phyloP scores from a whole-genome alignment of 2,888 invertebrate species.

The Ferrisia virgata region DNA sequence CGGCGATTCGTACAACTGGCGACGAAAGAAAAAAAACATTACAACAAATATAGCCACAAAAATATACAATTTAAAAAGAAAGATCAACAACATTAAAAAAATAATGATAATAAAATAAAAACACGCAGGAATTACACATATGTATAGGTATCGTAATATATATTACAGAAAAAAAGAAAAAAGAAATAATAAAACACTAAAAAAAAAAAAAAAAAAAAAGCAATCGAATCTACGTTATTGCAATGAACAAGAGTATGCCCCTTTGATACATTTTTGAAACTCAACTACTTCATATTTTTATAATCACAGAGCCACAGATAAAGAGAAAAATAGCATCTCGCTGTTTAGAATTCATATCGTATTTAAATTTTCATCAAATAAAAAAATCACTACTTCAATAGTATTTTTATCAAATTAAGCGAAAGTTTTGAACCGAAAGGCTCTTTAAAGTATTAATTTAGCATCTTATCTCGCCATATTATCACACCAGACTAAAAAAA shows the following conservation, averaged over 20 bases:
- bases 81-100: background rate
- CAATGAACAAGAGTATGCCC: background rate
- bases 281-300: background rate
- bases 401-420: too few relatives aligned
- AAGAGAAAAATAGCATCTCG: too few relatives aligned
- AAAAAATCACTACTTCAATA: too few relatives aligned
- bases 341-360: too few relatives aligned
- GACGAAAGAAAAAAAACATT: background rate
- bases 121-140: background rate
- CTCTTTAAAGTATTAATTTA: too few relatives aligned
- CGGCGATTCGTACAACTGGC: background rate
- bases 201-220: background rate
- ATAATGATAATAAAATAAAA: background rate
- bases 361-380: too few relatives aligned
- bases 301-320: too few relatives aligned
- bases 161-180: background rate
- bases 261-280: background rate
- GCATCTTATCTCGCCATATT: too few relatives aligned
- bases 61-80: background rate
- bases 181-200: background rate
- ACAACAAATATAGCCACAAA: background rate
- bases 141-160: background rate
- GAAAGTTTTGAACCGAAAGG: too few relatives aligned
- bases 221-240: background rate
- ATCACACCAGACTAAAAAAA: too few relatives aligned